Conservation (phyloP, 2,888 invertebrate genomes). For the Reticulitermes lucifugus region DNA sequence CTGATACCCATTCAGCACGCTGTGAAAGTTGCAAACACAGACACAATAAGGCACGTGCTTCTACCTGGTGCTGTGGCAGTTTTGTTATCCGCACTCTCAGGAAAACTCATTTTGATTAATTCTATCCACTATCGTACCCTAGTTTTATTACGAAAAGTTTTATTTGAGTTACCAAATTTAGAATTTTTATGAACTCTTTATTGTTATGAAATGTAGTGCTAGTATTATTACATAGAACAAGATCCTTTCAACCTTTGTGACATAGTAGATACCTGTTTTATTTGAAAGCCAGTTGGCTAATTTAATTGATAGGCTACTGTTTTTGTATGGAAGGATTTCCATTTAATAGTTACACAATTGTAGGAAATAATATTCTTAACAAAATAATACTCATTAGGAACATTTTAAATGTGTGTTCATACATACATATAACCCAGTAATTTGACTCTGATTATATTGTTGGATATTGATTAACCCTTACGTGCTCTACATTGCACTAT, state of each 20-base stretch:
- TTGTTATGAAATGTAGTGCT: neutral
- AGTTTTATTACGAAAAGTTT: neutral
- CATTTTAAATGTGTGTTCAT: too few species aligned
- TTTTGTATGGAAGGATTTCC: too few species aligned
- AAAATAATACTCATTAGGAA: too few species aligned
- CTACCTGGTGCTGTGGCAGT: slow-evolving; percentile 83
- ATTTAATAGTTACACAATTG: too few species aligned
- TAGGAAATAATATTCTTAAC: too few species aligned
- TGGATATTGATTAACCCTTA: too few species aligned
- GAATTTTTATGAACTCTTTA: neutral
- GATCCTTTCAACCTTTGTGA: too few species aligned
- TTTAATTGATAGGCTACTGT: neutral
- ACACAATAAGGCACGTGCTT: slow-evolving; percentile 69
- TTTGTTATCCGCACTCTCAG: slow-evolving; percentile 81
- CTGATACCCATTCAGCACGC: slow-evolving; percentile 55
- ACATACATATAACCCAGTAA: too few species aligned
- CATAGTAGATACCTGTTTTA: neutral
- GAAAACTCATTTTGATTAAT: slow-evolving; percentile 79
- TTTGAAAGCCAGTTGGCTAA: neutral
- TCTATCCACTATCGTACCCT: slow-evolving; percentile 48
- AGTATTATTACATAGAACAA: neutral
- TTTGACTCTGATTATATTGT: too few species aligned
- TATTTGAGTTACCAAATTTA: neutral
- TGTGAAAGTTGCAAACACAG: slow-evolving; percentile 56
- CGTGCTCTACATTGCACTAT: too few species aligned